Percentiles rank a stretch among this genome's conserved stretches.
Evolutionary conservation across 2,888 invertebrate genomes (phyloP).

Genomic region (Timema podura): DNA sequence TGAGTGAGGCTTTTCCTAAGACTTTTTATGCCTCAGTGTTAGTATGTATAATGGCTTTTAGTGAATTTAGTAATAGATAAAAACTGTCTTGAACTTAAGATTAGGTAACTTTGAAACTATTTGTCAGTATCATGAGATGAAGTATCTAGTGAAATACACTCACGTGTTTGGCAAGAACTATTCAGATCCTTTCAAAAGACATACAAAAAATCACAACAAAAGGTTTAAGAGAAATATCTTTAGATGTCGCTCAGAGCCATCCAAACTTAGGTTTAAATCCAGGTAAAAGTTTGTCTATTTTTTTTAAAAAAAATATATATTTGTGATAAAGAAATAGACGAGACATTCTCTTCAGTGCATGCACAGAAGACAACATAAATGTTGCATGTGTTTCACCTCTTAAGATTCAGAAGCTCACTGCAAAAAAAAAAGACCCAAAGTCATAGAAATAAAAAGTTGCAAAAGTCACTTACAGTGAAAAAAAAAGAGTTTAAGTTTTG

Average conservation of each 20-base stretch:
- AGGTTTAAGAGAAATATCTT: not conserved
- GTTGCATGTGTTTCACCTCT: slow-evolving; percentile 4
- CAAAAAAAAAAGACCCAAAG: not conserved
- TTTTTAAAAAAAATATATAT: not conserved
- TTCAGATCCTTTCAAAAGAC: slow-evolving; percentile 9
- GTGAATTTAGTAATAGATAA: not conserved
- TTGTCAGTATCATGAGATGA: not conserved
- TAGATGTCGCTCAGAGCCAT: not conserved
- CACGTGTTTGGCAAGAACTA: not conserved
- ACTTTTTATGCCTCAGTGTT: not conserved
- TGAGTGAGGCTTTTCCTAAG: not conserved
- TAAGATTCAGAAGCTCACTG: not conserved
- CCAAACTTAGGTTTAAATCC: not conserved
- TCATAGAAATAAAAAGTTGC: not conserved
- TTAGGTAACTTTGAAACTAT: slow-evolving; percentile 3
- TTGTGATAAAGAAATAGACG: not conserved
- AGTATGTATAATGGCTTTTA: not conserved
- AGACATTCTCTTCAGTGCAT: not conserved
- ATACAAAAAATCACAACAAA: not conserved
- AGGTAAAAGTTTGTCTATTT: not conserved
- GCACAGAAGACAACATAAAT: not conserved
- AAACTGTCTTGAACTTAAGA: not conserved
- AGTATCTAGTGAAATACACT: not conserved
- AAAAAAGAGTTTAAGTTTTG: not conserved
- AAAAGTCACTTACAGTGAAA: not conserved